A percentile compares a stretch with the other conserved stretches of the same genome.
Conservation (phyloP, 2,797 vertebrate genomes). For the Eulemur albifrons region DNA sequence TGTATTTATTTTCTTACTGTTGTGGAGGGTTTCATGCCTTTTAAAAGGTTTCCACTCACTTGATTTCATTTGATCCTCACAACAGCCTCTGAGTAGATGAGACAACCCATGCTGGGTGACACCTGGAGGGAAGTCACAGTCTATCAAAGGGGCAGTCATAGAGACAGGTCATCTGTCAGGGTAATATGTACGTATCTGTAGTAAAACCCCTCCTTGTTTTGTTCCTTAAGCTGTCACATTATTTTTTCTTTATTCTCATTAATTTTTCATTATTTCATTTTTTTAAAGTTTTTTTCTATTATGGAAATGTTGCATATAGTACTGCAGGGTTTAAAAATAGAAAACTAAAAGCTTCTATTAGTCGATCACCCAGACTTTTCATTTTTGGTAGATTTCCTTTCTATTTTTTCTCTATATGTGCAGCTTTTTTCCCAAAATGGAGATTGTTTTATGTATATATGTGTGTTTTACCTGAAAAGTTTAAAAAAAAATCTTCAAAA, state of each 20-base stretch:
- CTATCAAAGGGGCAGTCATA: background rate
- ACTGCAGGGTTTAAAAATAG: background rate
- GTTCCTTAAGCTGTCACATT: background rate
- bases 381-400: background rate
- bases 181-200: background rate
- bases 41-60: background rate
- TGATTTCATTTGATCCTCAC: background rate
- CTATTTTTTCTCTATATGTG: background rate
- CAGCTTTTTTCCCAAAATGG: background rate
- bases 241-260: background rate
- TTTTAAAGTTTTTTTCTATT: background rate
- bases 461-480: background rate
- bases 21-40: background rate
- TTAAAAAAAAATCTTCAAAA: background rate
- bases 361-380: background rate
- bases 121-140: background rate
- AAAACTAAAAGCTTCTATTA: background rate
- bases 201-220: background rate
- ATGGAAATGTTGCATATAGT: background rate
- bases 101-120: background rate
- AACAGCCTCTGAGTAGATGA: background rate
- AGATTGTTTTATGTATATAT: background rate
- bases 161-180: background rate
- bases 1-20: background rate
- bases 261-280: background rate